Percentiles rank a stretch among this genome's conserved stretches.
Conservation (phyloP, 2,888 invertebrate genomes). For the Thereva nobilitata region DNA sequence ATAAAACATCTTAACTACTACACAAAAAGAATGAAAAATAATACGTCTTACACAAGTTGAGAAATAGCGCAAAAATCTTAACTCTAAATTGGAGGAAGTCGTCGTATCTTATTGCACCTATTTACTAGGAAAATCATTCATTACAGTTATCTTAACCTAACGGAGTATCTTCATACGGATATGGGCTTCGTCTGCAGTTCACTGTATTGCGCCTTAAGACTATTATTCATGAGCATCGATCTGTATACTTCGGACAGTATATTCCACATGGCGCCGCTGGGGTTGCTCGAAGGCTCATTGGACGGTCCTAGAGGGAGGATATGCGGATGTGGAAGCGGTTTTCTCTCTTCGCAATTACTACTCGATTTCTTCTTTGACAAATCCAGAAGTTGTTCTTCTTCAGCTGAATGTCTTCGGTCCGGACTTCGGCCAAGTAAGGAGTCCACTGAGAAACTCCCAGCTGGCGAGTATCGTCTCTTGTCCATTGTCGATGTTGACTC, state of each 20-base stretch:
- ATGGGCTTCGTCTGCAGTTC: conserved; percentile 54
- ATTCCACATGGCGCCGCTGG: conserved; percentile 52
- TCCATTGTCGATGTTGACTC: conserved; percentile 16
- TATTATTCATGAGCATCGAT: conserved; percentile 53
- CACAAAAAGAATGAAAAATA: no score
- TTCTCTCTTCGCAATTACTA: neutral
- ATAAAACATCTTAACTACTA: no score
- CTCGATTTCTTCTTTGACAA: conserved; percentile 23
- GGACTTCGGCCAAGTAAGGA: conserved; percentile 15
- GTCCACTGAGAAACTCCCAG: conserved; percentile 25
- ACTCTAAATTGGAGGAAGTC: no score
- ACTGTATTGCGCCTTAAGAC: conserved; percentile 50
- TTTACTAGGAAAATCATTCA: conserved; percentile 1
- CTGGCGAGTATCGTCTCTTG: neutral
- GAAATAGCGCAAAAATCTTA: no score
- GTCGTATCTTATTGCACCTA: conserved; percentile 18
- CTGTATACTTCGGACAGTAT: conserved; percentile 56
- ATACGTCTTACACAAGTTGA: no score
- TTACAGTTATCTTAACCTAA: neutral
- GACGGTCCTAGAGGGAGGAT: no score
- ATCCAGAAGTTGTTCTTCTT: conserved; percentile 18
- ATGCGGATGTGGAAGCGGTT: no score
- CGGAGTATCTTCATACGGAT: conserved; percentile 48
- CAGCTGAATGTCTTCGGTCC: neutral
- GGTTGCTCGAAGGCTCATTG: neutral